Base-by-base conservation (phyloP, 2,113 vertebrate genomes). In the Malurus melanocephalus region DNA sequence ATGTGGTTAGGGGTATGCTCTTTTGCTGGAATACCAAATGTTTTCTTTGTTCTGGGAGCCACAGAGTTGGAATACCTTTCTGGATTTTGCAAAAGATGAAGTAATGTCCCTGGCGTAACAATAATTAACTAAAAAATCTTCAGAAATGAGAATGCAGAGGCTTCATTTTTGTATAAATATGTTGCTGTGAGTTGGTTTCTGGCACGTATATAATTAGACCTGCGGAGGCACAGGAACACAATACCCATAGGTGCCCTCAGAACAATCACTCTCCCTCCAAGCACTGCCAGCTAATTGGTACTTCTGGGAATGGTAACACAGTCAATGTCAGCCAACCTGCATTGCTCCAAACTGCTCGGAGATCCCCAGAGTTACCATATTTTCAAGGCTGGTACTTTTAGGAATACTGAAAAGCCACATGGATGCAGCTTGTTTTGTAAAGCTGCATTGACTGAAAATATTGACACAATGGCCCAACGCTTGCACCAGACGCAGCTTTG, bases 241-340 rank as follows among this genome's bases (percentile, higher is more conserved):
- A 92, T 94, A 80, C 93, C 94, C 92, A 80, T 13, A 76, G 93
- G 87, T 95, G 71, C 95, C 78, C 88, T 83, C 90, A 88, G 84
- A 96, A 94, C 85, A 95, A 96, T 94, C 43, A 16, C 67, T 94
- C 88, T 89, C 76, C 82, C 92, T 95, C 93, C 82, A 88, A 95
- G 93, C 87, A 87, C 79, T 78, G 86, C 60, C 89, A 90, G 27
- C 93, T 96, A 96, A 96, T 96, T 96, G 95, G 88, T 80, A 94
- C 95, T 95, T 93, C 71, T 95, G 96, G 96, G 96, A 94, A 88
- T 14, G 88, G 72, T 82, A 94, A 91, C 94, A 95, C 81, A 92
- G 87, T 13, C 71, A 82, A 72, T 87, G 93, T 91, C 93, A 93
- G 92, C 85, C 85, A 88, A 45, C 78, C 88, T 95, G 72, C 7